Evolutionary conservation across 1,140 invertebrate genomes (phyloP), one percentile per base, ranked within the genome.

Genomic region (Camponotus vicinus): DNA sequence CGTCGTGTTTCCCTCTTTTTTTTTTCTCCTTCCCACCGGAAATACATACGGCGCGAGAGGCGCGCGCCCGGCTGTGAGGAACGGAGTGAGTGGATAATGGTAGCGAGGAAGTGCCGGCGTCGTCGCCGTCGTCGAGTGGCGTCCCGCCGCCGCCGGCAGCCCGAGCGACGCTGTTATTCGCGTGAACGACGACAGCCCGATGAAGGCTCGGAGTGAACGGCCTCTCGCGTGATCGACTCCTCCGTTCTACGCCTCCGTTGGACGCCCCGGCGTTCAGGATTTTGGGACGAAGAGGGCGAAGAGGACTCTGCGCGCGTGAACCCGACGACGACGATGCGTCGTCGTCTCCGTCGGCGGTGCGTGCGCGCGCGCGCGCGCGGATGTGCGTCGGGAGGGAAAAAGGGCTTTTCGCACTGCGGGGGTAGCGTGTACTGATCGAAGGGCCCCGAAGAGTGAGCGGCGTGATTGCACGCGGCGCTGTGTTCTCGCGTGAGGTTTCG

Each of bases 61-160:
- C 86, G 88, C 67, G 76, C 67, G 66, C 66, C 86, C 32, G 61
- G 18, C 55, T 57, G 57, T 8, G 32, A 32, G 34, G 34, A 21
- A 64, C 34, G 32, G 37, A 21, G 52, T 7, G 71, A 82, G 69
- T 73, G 76, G 70, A 82, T 86, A 86, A 88, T 85, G 89, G 63
- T 78, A 86, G 78, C 85, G 86, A 88, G 86, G 42, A 90, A 90
- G 88, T 89, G 85, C 88, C 85, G 89, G 89, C 86, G 76, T 86
- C 83, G 83, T 7, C 77, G 77, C 32, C 76, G 52, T 34, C 87
- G 88, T 86, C 87, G 88, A 86, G 88, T 79, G 88, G 70, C 88
- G 88, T 86, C 88, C 73, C 61, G 70, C 61, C 82, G 73, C 71
- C 84, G 88, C 88, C 88, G 88, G 83, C 77, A 64, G 78, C 49